Percentiles rank a stretch among this genome's conserved stretches.
These are phyloP conservation scores for Percopsis omiscomaycus DNA, from an alignment of 2,797 vertebrate genomes.

Conservation along the genomic window DNA sequence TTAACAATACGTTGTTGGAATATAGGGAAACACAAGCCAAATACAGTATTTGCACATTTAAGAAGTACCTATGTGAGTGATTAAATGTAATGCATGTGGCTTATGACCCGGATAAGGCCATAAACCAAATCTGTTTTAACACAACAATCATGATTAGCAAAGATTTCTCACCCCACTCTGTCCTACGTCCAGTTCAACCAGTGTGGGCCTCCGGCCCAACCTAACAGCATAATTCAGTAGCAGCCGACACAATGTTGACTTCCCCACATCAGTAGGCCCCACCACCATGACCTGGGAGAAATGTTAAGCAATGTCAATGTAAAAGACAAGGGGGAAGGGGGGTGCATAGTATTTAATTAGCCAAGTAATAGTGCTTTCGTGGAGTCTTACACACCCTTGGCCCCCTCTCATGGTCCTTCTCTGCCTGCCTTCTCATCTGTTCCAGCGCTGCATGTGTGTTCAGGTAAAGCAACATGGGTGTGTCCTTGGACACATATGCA, in stretches of 20 bases:
- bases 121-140: no score
- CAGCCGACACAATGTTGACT: slow-evolving; percentile 91
- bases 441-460: slow-evolving; percentile 96
- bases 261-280: slow-evolving; percentile 95
- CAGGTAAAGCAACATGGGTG: slow-evolving; percentile 95
- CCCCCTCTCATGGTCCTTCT: slow-evolving; percentile 91
- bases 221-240: slow-evolving; percentile 93
- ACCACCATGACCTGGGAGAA: slow-evolving; percentile 90
- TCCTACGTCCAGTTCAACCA: slow-evolving; percentile 96
- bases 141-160: not conserved
- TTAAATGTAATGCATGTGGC: not conserved
- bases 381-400: slow-evolving; percentile 79
- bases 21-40: no score
- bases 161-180: slow-evolving; percentile 84
- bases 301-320: not conserved
- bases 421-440: slow-evolving; percentile 95
- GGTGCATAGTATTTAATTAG: not conserved
- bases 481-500: slow-evolving; percentile 85
- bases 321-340: not conserved
- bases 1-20: no score
- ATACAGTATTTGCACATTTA: no score
- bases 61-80: no score
- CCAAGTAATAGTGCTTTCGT: not conserved
- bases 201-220: slow-evolving; percentile 90
- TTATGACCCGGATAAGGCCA: no score